A percentile compares a stretch with the other conserved stretches of the same genome.
phyloP scores from a whole-genome alignment of 1,140 invertebrate genomes.

The Dendroctonus ponderosae region DNA sequence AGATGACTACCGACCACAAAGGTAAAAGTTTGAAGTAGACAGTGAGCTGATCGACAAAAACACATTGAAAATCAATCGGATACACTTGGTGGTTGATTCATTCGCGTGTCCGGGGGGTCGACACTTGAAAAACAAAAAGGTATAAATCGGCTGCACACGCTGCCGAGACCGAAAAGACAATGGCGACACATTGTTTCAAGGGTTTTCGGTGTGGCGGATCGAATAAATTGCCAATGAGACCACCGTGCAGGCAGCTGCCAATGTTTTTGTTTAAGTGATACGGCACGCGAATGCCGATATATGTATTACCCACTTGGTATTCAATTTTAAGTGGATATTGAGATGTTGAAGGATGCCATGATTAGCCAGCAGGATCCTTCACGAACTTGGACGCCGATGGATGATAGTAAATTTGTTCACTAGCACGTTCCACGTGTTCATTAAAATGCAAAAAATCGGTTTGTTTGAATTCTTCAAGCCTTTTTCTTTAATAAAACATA shows the following conservation, averaged over 20 bases:
- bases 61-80: slow-evolving; percentile 30
- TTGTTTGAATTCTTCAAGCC: no score
- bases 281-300: slow-evolving; percentile 37
- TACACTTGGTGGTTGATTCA: slow-evolving; percentile 19
- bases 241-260: slow-evolving; percentile 34
- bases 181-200: slow-evolving; percentile 39
- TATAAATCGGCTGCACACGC: slow-evolving; percentile 37
- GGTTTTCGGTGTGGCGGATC: slow-evolving; percentile 32
- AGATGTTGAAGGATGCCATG: background rate
- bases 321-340: slow-evolving; percentile 23
- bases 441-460: no score
- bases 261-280: slow-evolving; percentile 36
- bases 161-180: slow-evolving; percentile 26
- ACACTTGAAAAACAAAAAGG: slow-evolving; percentile 38
- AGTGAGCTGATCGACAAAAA: slow-evolving; percentile 1
- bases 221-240: slow-evolving; percentile 34
- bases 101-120: slow-evolving; percentile 30
- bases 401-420: no score
- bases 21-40: no score
- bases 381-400: no score
- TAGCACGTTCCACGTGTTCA: no score
- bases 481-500: no score
- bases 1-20: no score
- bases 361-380: no score
- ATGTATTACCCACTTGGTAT: slow-evolving; percentile 33